Evolutionary conservation across 2,888 invertebrate genomes (phyloP).

Genomic region (Polydrusus tereticollis): DNA sequence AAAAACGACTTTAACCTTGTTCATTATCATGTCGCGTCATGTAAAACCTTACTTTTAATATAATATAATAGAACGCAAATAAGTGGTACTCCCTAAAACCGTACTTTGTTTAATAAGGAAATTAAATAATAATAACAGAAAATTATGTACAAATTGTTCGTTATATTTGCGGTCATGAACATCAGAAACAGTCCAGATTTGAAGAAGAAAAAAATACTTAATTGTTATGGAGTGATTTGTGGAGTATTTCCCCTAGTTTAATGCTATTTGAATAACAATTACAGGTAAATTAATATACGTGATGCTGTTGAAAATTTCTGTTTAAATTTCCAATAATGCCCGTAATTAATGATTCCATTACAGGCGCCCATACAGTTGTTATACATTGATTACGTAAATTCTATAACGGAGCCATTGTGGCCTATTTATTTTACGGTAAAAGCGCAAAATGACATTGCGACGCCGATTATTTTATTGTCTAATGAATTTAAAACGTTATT

Average conservation of each 20-base stretch:
- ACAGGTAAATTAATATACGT: conserved; percentile 3
- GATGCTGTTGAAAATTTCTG: conserved; percentile 16
- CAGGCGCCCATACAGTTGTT: conserved; percentile 3
- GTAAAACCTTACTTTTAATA: no score
- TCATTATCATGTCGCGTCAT: no score
- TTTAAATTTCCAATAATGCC: conserved; percentile 19
- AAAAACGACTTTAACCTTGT: no score
- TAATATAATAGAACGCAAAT: no score
- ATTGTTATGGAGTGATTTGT: neutral
- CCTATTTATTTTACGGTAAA: conserved; percentile 12
- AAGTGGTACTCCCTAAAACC: no score
- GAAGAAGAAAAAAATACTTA: no score
- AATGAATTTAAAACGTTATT: conserved; percentile 24
- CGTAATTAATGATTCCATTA: conserved; percentile 22
- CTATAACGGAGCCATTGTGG: conserved; percentile 26
- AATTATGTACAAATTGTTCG: no score
- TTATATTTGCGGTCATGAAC: no score
- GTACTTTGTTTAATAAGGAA: no score
- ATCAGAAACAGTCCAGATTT: no score
- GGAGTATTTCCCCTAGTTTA: neutral
- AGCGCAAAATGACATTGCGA: conserved; percentile 20
- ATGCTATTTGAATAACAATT: neutral
- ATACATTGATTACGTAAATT: conserved; percentile 24
- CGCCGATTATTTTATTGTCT: conserved; percentile 16
- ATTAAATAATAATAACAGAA: no score